Evolutionary conservation across 2,888 invertebrate genomes (phyloP), one percentile per base, ranked within the genome.

Genomic region (Tenthredo scrophulariae): DNA sequence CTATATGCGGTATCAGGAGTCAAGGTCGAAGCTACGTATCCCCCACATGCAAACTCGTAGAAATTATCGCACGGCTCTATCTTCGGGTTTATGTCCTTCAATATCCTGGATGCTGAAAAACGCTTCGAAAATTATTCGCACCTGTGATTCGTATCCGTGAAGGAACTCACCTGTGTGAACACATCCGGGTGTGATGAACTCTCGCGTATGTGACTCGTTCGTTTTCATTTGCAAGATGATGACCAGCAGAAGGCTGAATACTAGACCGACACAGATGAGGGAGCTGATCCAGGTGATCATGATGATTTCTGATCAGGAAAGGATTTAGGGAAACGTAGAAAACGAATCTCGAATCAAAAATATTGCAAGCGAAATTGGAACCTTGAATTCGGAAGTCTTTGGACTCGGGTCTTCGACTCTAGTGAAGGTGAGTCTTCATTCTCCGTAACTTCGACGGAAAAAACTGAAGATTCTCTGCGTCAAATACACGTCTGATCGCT

Each of bases 51-150:
- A 91, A 97, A 97, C 89, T 96, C 94, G 92, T 97, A 97, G 93
- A 97, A 97, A 91, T 97, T 97, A 88, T 97, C 97, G 91, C 97
- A 97, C 0, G 97, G 97, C 87, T 97, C 96, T 10, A 96, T 96
- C 1, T 93, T 92, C 0, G 94, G 93, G 89, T 97, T 96, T 96
- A 97, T 96, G 91, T 96, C 96, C 86, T 95, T 94, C 58, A 97
- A 93, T 18, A 97, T 94, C 87, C 95, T 95, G 0, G 97, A 96
- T 0, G 97, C 97, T 95, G 22, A 58, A 58, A 93, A 43, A 86
- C 86, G 7, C 7, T 37, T 37, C 0, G 7, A 58, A 80, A 80
- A 65, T 29, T 4, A 26, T 15, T 46, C 15, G 15, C 15, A n/a
- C 1, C 10, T 58, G 7, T 10, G 9, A n/a, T 5, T 50, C 50